Conservation (phyloP, 2,888 invertebrate species). For the Ectemnius continuus region DNA sequence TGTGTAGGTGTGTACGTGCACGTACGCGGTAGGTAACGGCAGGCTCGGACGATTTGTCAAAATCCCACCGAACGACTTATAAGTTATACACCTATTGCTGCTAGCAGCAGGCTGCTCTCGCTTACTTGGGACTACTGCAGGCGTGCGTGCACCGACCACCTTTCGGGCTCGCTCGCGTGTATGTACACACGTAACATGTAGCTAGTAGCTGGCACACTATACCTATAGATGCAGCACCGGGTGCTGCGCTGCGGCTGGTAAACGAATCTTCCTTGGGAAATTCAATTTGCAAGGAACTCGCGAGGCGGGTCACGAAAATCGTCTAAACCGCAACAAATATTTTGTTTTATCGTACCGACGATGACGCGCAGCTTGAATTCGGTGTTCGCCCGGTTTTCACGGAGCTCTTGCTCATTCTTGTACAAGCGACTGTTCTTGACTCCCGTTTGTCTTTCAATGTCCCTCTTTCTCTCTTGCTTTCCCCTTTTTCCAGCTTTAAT, state of each 20-base stretch:
- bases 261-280: conserved; percentile 57
- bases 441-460: conserved; percentile 15
- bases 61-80: conserved; percentile 58
- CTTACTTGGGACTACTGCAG: neutral
- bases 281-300: conserved; percentile 56
- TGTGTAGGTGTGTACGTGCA: neutral
- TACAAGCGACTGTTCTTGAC: conserved; percentile 1
- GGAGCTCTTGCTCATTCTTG: conserved; percentile 42
- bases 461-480: neutral
- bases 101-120: conserved; percentile 7
- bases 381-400: conserved; percentile 35
- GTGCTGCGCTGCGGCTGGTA: conserved; percentile 47
- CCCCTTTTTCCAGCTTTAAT: conserved; percentile 11
- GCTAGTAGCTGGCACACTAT: neutral
- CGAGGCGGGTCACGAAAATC: conserved; percentile 60
- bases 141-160: neutral
- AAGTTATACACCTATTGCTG: conserved; percentile 34
- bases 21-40: conserved; percentile 27
- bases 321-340: conserved; percentile 59
- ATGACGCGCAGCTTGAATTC: conserved; percentile 37
- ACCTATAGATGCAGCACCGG: neutral
- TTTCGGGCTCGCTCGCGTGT: conserved; percentile 7
- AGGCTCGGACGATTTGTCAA: conserved; percentile 65
- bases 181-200: neutral
- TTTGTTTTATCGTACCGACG: conserved; percentile 53